These are phyloP conservation scores for Glossosoma conforme DNA, from an alignment of 1,140 invertebrate species.

Conservation along the genomic window DNA sequence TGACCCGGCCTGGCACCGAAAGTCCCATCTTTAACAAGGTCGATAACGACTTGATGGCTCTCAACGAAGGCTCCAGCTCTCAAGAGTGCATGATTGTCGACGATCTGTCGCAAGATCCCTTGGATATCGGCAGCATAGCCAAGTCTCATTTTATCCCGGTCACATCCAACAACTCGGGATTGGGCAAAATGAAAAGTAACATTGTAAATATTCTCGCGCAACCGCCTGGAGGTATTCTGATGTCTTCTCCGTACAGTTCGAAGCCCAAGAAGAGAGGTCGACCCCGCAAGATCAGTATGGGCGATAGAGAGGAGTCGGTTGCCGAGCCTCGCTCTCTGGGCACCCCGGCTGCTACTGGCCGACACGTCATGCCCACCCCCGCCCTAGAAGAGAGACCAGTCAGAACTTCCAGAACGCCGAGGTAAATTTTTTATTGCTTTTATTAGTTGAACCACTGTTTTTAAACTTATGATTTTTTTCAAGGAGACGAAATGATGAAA, in stretches of 20 bases:
- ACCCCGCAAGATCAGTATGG: constrained; percentile 43
- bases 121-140: constrained; percentile 41
- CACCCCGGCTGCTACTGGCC: constrained; percentile 19
- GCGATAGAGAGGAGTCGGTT: constrained; percentile 37
- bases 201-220: constrained; percentile 23
- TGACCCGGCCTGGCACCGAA: constrained; percentile 20
- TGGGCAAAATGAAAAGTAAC: constrained; percentile 16
- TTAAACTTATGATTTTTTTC: no score
- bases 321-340: no score
- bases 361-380: constrained; percentile 36
- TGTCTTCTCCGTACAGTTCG: constrained; percentile 34
- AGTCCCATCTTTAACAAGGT: constrained; percentile 32
- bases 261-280: constrained; percentile 44
- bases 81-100: constrained; percentile 41
- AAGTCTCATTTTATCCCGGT: constrained; percentile 29
- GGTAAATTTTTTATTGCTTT: constrained; percentile 32
- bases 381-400: constrained; percentile 46
- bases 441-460: no score
- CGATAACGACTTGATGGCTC: constrained; percentile 40
- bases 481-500: no score
- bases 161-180: constrained; percentile 1
- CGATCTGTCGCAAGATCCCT: constrained; percentile 44
- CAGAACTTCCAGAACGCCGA: constrained; percentile 42
- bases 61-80: constrained; percentile 45
- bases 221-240: background rate